Percentiles rank a stretch among this genome's conserved stretches.
phyloP scores from a whole-genome alignment of 1,140 invertebrate species.

The Microplitis demolitor region DNA sequence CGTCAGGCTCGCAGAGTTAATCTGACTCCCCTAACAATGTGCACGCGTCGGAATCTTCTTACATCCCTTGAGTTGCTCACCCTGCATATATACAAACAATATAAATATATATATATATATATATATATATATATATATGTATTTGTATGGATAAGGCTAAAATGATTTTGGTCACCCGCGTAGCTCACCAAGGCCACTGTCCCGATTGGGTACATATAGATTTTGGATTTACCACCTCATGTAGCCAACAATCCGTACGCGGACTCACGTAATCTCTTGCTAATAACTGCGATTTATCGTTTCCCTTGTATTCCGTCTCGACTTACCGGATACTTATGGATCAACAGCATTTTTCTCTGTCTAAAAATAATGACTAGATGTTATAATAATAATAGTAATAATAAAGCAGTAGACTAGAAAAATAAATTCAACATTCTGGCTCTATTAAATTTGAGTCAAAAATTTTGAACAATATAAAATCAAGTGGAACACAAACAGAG shows the following conservation, averaged over 20 bases:
- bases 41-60: conserved; percentile 63
- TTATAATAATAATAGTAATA: no score
- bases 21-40: conserved; percentile 63
- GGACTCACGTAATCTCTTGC: conserved; percentile 57
- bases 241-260: conserved; percentile 43
- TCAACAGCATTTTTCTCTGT: background rate
- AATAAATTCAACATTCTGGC: background rate
- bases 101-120: background rate
- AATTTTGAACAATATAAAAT: background rate
- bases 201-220: conserved; percentile 45
- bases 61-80: conserved; percentile 38
- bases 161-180: conserved; percentile 9
- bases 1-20: conserved; percentile 57
- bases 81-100: background rate
- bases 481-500: conserved; percentile 17
- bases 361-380: background rate
- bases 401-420: no score
- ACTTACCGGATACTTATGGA: conserved; percentile 25
- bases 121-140: background rate
- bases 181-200: conserved; percentile 1
- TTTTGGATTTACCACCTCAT: conserved; percentile 53
- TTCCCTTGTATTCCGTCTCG: conserved; percentile 28
- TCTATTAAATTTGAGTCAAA: background rate
- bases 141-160: background rate
- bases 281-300: conserved; percentile 62